These are phyloP conservation scores for Oreochromis grahami DNA, from an alignment of 2,797 vertebrate species.

Conservation along the genomic window DNA sequence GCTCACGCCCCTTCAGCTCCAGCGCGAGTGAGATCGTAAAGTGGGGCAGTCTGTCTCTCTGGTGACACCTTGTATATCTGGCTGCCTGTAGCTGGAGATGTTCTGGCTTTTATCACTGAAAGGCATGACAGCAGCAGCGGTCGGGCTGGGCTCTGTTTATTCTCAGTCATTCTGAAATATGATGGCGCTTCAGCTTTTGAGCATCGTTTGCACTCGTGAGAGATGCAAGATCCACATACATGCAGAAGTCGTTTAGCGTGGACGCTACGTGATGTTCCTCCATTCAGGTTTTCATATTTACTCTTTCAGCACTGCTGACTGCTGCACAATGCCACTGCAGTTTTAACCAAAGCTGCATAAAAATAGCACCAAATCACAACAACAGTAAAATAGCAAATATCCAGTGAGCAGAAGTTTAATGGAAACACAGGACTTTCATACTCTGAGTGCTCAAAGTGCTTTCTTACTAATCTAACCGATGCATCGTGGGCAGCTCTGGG, in stretches of 20 bases:
- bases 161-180: neutral
- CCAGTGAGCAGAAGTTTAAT: neutral
- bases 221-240: neutral
- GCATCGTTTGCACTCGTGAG: neutral
- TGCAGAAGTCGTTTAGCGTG: neutral
- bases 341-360: neutral
- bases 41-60: slow-evolving; percentile 15
- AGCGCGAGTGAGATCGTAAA: neutral
- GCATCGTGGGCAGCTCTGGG: neutral
- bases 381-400: neutral
- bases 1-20: neutral
- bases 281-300: neutral
- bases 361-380: neutral
- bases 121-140: slow-evolving; percentile 10
- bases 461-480: neutral
- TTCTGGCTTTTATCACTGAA: slow-evolving; percentile 48
- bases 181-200: neutral
- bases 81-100: slow-evolving; percentile 20
- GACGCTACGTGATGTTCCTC: neutral
- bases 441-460: fast-evolving
- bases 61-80: slow-evolving; percentile 36
- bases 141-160: neutral
- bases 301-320: neutral
- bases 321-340: neutral
- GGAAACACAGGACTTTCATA: neutral